Evolutionary conservation across 1,140 invertebrate genomes (phyloP), one percentile per base, ranked within the genome.

Genomic region (Carposina sasakii): DNA sequence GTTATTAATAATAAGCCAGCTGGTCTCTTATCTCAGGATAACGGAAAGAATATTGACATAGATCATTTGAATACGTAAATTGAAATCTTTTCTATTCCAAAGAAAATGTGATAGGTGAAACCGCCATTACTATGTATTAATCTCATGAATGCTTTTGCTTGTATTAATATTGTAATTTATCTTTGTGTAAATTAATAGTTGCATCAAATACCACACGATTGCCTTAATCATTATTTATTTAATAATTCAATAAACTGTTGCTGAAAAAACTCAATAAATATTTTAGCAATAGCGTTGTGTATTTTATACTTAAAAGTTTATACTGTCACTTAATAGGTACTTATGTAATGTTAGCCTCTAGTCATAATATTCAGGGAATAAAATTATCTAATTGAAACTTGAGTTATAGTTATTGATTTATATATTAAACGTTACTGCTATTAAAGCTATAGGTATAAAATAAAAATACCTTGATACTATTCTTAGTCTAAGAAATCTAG

Each of bases 151-250:
- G 75, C 76, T 83, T 81, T 52, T 64, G 73, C 75, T 76, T 76
- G 49, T 66, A 66, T 63, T 67, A 52, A 69, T 74, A 76, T 68
- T 67, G 60, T 71, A 73, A 72, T 66, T 63, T 69, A 65, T 65
- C 63, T 63, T 68, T 57, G 58, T 67, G 67, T 62, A 68, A 63
- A 67, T 68, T 61, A 77, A 66, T 70, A 78, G 68, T 68, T 65
- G 73, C 66, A 71, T 72, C 59, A 67, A 72, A 68, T 65, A 81
- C 67, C 76, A 78, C 73, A 67, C 76, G 70, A 84, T 67, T 81
- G 81, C 77, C 81, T 84, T 84, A 83, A 64, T 75, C 72, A 72
- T 78, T 72, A 71, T 81, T 79, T 81, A 74, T 73, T 59, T 75
- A 36, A 36, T 28, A 36, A 21, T 67, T 74, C 71, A 65, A 64